Evolutionary conservation across 2,113 vertebrate genomes (phyloP), one percentile per base, ranked within the genome.

Genomic region (Xyliphius kryptos): DNA sequence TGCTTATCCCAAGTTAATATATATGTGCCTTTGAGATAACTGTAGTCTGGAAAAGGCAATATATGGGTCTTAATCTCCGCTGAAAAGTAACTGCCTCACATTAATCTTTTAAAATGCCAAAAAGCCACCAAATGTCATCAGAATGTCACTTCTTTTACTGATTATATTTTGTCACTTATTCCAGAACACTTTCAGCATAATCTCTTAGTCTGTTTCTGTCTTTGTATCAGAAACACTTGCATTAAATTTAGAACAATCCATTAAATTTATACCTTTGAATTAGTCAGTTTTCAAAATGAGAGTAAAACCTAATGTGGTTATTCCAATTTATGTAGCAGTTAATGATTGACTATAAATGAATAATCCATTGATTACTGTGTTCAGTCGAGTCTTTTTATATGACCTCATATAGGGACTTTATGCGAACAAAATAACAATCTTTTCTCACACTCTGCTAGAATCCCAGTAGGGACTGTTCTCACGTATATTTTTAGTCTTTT

Each of bases 401-500:
- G n/a, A n/a, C n/a, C n/a, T n/a, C n/a, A n/a, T n/a, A n/a, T n/a
- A n/a, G n/a, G 37, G 44, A 47, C 52, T 58, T 70, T 69, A 49
- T 66, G 56, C 63, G 61, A 73, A 68, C 61, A 64, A 50, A 47
- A 61, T 65, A 26, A 47, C 40, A 47, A 46, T 67, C 20, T 61
- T 52, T 66, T 69, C 22, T 63, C 67, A 26, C 46, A 49, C 32
- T 56, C 10, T 46, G 58, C 61, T 75, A 70, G 82, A 79, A 74
- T 76, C 79, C 69, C 74, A 79, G 73, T 73, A 61, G 81, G 85
- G 80, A 83, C 81, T 66, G 14, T 43, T 74, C 71, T 75, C 70
- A 85, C 80, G 81, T 82, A 81, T 86, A 87, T 86, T 86, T 85
- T 84, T 85, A 86, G 84, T 79, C 66, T 77, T 72, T 79, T 76